Conservation (phyloP, 2,113 vertebrate genomes). For the Passer domesticus region DNA sequence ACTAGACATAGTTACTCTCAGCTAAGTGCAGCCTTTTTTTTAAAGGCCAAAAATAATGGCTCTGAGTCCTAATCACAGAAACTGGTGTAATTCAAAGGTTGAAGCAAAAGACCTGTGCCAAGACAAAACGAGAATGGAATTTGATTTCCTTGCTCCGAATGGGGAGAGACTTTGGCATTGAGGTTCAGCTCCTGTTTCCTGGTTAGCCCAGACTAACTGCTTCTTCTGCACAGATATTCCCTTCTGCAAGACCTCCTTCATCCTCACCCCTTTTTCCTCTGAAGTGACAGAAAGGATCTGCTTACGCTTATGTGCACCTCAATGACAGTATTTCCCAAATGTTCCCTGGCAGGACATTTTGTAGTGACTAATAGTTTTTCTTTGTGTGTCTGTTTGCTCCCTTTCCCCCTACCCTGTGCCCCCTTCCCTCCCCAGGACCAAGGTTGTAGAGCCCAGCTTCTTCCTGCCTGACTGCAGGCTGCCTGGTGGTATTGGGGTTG, state of each 20-base stretch:
- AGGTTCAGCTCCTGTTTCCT: not conserved
- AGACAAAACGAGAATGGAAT: not conserved
- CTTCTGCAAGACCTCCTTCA: not conserved
- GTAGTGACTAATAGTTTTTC: not conserved
- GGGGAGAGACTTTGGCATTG: not conserved
- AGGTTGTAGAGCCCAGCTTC: not conserved
- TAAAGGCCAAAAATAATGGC: not conserved
- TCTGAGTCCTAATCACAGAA: not conserved
- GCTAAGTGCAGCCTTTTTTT: not conserved
- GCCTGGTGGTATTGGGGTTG: not conserved
- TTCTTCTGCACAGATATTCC: not conserved
- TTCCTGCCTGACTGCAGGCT: fast-evolving
- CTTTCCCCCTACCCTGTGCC: fast-evolving
- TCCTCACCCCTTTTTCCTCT: not conserved
- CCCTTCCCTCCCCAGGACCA: not conserved
- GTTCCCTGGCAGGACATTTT: constrained; percentile 25
- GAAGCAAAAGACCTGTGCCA: not conserved
- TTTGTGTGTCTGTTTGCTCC: not conserved
- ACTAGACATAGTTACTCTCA: not conserved
- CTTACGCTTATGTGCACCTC: constrained; percentile 21
- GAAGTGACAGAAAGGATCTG: constrained; percentile 36
- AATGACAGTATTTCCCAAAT: not conserved
- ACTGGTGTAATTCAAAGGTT: not conserved
- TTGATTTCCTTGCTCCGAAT: not conserved
- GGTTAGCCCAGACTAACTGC: not conserved